These are phyloP conservation scores for Andrena dorsata DNA, from an alignment of 2,888 invertebrate genomes.

Conservation along the genomic window DNA sequence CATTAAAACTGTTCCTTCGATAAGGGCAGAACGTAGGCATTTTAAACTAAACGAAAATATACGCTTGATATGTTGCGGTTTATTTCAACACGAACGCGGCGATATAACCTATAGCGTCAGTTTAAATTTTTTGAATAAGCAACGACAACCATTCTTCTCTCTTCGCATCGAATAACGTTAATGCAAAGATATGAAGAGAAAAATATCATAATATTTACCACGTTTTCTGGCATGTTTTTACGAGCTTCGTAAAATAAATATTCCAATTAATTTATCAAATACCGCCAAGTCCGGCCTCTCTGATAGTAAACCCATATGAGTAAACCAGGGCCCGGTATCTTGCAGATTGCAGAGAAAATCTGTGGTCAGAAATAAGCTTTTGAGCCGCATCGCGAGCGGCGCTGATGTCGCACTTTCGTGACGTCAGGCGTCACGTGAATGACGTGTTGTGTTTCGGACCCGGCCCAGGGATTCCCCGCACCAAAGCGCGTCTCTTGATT, in stretches of 20 bases:
- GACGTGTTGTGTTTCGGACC: too few relatives aligned
- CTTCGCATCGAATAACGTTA: not conserved
- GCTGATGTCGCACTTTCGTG: too few relatives aligned
- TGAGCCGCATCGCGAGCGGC: too few relatives aligned
- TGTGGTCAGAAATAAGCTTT: too few relatives aligned
- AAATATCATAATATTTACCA: constrained; percentile 70
- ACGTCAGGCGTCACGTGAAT: not conserved
- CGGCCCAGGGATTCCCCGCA: too few relatives aligned
- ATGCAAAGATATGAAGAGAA: not conserved
- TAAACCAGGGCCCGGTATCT: too few relatives aligned
- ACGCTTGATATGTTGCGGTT: constrained; percentile 24
- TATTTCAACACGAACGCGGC: constrained; percentile 46
- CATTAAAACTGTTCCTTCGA: not conserved
- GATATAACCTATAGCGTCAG: constrained; percentile 60
- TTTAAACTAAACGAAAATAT: constrained; percentile 16
- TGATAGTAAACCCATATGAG: constrained; percentile 40
- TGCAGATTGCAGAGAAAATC: too few relatives aligned
- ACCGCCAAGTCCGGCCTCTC: constrained; percentile 66
- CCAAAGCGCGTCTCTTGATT: too few relatives aligned
- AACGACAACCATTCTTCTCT: not conserved
- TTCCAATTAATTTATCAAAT: constrained; percentile 54
- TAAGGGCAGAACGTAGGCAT: constrained; percentile 2
- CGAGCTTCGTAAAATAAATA: constrained; percentile 42
- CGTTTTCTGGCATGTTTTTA: constrained; percentile 78
- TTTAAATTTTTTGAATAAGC: constrained; percentile 2